Evolutionary conservation across 2,113 vertebrate genomes (phyloP).

Genomic region (Corydoras sp.): DNA sequence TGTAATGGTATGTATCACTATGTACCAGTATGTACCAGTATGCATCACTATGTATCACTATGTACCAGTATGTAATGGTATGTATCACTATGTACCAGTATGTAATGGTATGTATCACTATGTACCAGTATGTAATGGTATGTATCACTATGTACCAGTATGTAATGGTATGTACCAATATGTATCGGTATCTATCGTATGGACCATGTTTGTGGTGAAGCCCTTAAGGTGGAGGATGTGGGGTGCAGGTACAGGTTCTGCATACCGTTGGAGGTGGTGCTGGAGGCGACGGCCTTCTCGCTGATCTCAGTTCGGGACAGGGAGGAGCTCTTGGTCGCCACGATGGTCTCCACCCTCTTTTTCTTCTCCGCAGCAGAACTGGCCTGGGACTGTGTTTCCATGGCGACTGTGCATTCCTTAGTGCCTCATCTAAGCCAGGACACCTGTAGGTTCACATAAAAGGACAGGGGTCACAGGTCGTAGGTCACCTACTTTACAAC

Average conservation of each 20-base stretch:
- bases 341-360: conserved; percentile 91
- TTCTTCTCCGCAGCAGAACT: conserved; percentile 89
- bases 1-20: no score
- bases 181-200: no score
- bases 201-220: no score
- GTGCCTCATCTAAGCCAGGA: conserved; percentile 68
- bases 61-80: no score
- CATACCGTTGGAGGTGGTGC: conserved; percentile 96
- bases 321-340: conserved; percentile 82
- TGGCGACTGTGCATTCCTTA: conserved; percentile 93
- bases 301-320: conserved; percentile 85
- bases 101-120: no score
- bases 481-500: no score
- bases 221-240: background rate
- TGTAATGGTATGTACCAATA: no score
- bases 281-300: conserved; percentile 96
- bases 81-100: no score
- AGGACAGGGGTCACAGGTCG: conserved; percentile 1
- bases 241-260: conserved; percentile 27
- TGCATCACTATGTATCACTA: no score
- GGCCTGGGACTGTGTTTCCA: conserved; percentile 96
- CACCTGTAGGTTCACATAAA: conserved; percentile 56
- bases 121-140: no score
- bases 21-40: no score
- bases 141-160: no score